Evolutionary conservation across 92 coral and sea anemone genomes (phyloP), one percentile per base, ranked within the genome.

Genomic region (Micromussa lordhowensis): DNA sequence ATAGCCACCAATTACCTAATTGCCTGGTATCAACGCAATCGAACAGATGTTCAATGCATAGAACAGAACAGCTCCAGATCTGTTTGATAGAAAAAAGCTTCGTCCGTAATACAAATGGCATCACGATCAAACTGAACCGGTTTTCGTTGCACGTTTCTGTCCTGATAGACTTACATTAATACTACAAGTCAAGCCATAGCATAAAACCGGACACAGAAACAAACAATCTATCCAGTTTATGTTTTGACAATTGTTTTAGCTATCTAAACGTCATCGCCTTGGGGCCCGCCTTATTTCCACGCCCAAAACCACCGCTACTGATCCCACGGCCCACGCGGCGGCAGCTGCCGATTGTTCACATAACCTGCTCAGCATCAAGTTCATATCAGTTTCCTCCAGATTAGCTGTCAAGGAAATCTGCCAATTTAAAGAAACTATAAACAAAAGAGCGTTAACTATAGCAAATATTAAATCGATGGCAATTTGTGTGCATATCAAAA

Each of bases 391-490:
- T 70, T 40, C 75, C 57, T 40, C 26, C 55, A 66, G 75, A 64
- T 22, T 35, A 82, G 61, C 80, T 72, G 69, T 34, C 87, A 55
- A 19, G 69, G 70, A 72, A 34, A 84, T 72, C 87, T 71, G 87
- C 71, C 53, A 84, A 57, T 72, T 31, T 26, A 7, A 57, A 74
- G 70, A 29, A 73, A 31, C 69, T 73, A 15, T 53, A 73, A 83
- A 84, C 80, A 84, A 73, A 57, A 35, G 19, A 44, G 28, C 54
- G 61, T 73, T 55, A 54, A 80, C 75, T 22, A 38, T 8, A 31
- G 31, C 58, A 9, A 11, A 35, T 21, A 63, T 5, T 40, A 44
- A 32, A 34, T 32, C 44, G 2, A 71, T 2, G 4, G 77, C 22
- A 71, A 32, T 71, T 34, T 71, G 49, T 24, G 26, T 38, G 49